Evolutionary conservation across 1,140 invertebrate genomes (phyloP), one percentile per base, ranked within the genome.

Genomic region (Chelonus insularis): DNA sequence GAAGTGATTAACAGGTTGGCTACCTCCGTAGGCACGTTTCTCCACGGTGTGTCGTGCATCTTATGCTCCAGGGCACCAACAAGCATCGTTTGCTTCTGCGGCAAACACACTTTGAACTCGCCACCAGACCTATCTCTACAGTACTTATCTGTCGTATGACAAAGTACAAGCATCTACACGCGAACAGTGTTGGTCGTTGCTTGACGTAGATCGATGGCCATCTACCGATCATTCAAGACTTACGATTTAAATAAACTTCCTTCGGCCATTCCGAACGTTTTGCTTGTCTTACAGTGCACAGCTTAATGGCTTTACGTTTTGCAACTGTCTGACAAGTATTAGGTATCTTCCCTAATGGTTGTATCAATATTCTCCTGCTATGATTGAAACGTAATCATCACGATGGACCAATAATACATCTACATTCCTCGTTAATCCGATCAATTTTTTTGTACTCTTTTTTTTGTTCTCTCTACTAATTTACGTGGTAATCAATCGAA

Each of bases 401-500:
- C 5, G 45, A 21, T 21, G n/a, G n/a, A n/a, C n/a, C n/a, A n/a
- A n/a, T n/a, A n/a, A n/a, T n/a, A n/a, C n/a, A n/a, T n/a, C n/a
- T n/a, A n/a, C n/a, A n/a, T n/a, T n/a, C n/a, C n/a, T n/a, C n/a
- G n/a, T n/a, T n/a, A n/a, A n/a, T n/a, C n/a, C n/a, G n/a, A 48
- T 48, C 18, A 9, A 7, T 48, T 48, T 23, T 25, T n/a, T 48
- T 25, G 5, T 18, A 7, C 5, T 5, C 9, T 25, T 23, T 23
- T 12, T 25, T 45, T 16, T 34, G 12, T 32, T 18, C 18, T 1
- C 11, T 55, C 21, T 41, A 36, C n/a, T 56, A 56, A 56, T 56
- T 56, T 56, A 41, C 18, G 21, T 20, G 51, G 51, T 32, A 54
- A 43, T 56, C 36, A 56, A 56, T 56, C 54, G 54, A 56, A 56